Conservation (phyloP, 2,113 vertebrate genomes). For the Pterocles orientalis region DNA sequence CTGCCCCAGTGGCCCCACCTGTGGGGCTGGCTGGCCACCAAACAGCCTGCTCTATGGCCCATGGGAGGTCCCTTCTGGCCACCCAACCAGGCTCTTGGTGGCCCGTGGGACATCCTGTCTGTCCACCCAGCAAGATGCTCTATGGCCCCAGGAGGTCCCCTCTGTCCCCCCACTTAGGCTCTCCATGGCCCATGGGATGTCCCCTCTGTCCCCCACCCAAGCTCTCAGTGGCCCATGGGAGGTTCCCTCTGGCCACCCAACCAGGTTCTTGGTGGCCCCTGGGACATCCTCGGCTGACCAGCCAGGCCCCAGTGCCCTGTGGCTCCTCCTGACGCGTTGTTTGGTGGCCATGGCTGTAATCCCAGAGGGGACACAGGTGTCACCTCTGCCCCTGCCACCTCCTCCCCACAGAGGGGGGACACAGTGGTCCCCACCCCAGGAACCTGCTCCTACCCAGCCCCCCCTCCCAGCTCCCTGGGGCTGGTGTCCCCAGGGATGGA, state of each 20-base stretch:
- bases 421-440: neutral
- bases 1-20: neutral
- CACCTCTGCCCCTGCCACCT: neutral
- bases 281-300: neutral
- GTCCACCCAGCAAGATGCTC: accelerated
- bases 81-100: accelerated
- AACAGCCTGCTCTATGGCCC: neutral
- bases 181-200: neutral
- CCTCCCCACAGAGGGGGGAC: accelerated
- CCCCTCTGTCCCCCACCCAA: neutral
- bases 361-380: neutral
- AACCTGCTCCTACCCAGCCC: neutral
- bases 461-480: too few relatives aligned
- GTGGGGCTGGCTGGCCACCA: neutral
- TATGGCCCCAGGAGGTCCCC: neutral
- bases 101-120: neutral
- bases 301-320: neutral
- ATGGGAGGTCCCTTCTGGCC: neutral
- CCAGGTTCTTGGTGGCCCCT: neutral
- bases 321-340: neutral
- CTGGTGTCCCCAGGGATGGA: neutral
- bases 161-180: neutral
- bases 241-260: too few relatives aligned
- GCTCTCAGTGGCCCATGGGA: neutral
- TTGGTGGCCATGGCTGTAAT: neutral